Evolutionary conservation across 2,797 vertebrate genomes (phyloP).

Genomic region (Darevskia mixta): DNA sequence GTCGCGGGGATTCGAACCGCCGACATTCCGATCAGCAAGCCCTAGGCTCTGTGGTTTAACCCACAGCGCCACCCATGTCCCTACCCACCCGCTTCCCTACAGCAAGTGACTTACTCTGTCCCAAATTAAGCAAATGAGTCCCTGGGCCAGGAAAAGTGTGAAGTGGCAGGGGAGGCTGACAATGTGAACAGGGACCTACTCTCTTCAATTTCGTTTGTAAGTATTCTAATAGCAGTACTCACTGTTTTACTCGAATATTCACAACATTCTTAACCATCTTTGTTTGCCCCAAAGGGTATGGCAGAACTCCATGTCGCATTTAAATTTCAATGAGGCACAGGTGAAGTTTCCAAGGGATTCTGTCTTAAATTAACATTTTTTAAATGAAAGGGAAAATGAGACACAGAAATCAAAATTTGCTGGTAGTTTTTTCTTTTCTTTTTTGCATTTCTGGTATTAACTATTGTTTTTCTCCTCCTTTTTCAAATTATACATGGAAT

Average conservation of each 20-base stretch:
- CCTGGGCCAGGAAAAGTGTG: neutral
- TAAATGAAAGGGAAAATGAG: constrained; percentile 24
- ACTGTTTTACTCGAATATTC: neutral
- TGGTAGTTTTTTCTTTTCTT: constrained; percentile 15
- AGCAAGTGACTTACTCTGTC: no score
- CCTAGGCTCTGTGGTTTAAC: no score
- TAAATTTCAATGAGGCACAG: neutral
- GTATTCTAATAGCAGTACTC: neutral
- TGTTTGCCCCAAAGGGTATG: neutral
- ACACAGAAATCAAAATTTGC: constrained; percentile 34
- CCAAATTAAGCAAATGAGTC: neutral
- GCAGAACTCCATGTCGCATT: neutral
- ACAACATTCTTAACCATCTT: neutral
- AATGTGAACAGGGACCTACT: no score
- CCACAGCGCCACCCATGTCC: no score
- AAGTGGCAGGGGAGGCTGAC: no score
- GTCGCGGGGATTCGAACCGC: no score
- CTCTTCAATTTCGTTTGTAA: neutral
- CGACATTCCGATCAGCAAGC: no score
- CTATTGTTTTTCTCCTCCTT: constrained; percentile 53
- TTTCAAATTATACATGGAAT: constrained; percentile 42
- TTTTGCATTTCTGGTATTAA: constrained; percentile 35
- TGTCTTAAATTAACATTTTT: constrained; percentile 47
- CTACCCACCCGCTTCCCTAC: no score
- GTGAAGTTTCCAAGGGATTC: neutral